Conservation (phyloP, 1,140 invertebrate species). For the Drosophila sulfurigaster region DNA sequence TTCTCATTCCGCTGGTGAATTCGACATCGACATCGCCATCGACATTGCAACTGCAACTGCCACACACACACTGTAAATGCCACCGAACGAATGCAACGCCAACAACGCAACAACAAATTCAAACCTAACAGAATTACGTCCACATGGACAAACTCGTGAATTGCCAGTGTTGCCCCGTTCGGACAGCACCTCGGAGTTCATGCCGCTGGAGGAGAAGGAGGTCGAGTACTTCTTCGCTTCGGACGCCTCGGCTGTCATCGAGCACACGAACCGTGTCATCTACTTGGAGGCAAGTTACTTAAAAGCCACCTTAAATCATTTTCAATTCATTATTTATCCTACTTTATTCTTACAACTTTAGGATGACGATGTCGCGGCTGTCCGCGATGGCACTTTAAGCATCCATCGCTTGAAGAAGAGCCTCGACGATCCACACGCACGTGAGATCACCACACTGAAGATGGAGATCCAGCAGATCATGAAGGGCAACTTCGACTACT, state of each 20-base stretch:
- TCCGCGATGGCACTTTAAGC: constrained; percentile 95
- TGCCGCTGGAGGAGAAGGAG: constrained; percentile 95
- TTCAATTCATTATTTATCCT: too few species aligned
- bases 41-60: constrained; percentile 28
- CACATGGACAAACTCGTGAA: constrained; percentile 87
- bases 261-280: constrained; percentile 98
- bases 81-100: constrained; percentile 36
- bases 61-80: constrained; percentile 31
- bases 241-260: constrained; percentile 99
- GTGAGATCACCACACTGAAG: constrained; percentile 98
- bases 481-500: constrained; percentile 99
- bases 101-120: constrained; percentile 18
- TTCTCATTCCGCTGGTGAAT: constrained; percentile 40
- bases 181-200: constrained; percentile 95
- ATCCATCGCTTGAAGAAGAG: constrained; percentile 95
- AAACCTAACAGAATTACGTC: constrained; percentile 91
- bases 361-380: constrained; percentile 95
- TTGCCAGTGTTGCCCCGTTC: constrained; percentile 88
- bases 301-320: too few species aligned
- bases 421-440: constrained; percentile 92
- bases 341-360: constrained; percentile 58
- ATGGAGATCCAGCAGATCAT: constrained; percentile 99
- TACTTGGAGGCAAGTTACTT: constrained; percentile 90
- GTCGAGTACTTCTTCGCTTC: constrained; percentile 99
- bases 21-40: constrained; percentile 26